A percentile compares a stretch with the other conserved stretches of the same genome.
Evolutionary conservation across 2,797 vertebrate species (phyloP).

Genomic region (Masticophis lateralis): DNA sequence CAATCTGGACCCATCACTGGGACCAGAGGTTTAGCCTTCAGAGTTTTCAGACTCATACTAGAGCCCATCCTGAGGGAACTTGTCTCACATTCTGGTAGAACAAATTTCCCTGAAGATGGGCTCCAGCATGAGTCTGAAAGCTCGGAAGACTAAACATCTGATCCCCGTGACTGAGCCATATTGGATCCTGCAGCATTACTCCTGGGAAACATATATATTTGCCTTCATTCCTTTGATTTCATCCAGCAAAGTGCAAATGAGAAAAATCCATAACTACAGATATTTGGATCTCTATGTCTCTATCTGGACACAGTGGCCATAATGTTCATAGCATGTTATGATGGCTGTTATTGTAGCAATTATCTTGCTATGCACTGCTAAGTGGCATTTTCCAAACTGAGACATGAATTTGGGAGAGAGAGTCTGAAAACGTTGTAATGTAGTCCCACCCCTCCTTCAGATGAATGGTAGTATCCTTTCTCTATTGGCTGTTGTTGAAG

Average conservation of each 20-base stretch:
- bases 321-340: background rate
- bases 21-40: too few relatives aligned
- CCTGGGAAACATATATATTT: background rate
- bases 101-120: too few relatives aligned
- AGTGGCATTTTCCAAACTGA: background rate
- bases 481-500: conserved; percentile 1
- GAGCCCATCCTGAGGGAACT: too few relatives aligned
- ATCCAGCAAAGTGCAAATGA: background rate
- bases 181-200: too few relatives aligned
- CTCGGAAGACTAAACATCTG: too few relatives aligned
- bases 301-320: too few relatives aligned
- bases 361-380: background rate
- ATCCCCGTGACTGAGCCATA: too few relatives aligned
- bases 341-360: background rate
- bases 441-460: background rate
- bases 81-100: too few relatives aligned
- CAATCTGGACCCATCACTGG: too few relatives aligned
- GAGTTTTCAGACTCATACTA: too few relatives aligned
- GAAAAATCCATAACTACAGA: background rate
- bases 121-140: too few relatives aligned
- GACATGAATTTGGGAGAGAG: background rate
- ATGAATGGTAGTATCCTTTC: rapidly evolving
- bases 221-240: background rate
- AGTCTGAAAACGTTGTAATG: background rate
- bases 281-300: background rate